A percentile compares a stretch with the other conserved stretches of the same genome.
These are phyloP conservation scores for Steromphala cineraria DNA, from an alignment of 2,888 invertebrate species.

Conservation along the genomic window DNA sequence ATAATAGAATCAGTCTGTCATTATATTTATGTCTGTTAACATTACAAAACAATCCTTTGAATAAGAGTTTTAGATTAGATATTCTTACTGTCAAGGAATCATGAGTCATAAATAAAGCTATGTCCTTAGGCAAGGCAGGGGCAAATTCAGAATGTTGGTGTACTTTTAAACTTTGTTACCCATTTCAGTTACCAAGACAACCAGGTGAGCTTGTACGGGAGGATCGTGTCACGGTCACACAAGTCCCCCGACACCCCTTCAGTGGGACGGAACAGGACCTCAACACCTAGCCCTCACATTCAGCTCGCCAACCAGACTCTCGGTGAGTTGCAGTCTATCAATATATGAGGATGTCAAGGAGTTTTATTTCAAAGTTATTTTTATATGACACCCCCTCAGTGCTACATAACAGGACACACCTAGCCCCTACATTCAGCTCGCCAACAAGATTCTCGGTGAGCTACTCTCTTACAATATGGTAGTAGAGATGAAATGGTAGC, in stretches of 20 bases:
- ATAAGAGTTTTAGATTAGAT: too few relatives aligned
- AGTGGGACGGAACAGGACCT: neutral
- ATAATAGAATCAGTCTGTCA: too few relatives aligned
- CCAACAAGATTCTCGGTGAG: neutral
- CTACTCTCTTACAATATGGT: neutral
- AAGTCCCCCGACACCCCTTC: neutral
- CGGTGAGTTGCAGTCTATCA: conserved; percentile 2
- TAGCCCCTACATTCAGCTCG: neutral
- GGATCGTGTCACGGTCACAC: neutral
- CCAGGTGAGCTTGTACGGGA: neutral
- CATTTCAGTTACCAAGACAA: neutral
- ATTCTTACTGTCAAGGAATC: too few relatives aligned
- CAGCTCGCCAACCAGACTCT: neutral
- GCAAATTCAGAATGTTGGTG: too few relatives aligned
- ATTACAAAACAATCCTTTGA: too few relatives aligned
- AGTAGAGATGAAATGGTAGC: too few relatives aligned
- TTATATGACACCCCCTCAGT: neutral
- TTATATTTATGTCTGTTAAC: too few relatives aligned
- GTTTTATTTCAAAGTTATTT: too few relatives aligned
- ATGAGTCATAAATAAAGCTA: too few relatives aligned
- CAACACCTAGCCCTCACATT: neutral
- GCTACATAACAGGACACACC: neutral
- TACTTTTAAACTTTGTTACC: neutral
- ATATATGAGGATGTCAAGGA: too few relatives aligned
- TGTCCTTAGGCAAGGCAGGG: too few relatives aligned